These are phyloP conservation scores for western clawed frog (Xenopus tropicalis) DNA, from an alignment of 2,113 vertebrate genomes.

Conservation along the genomic window UCB_Xtro_10.0 CM004444.2:45909501-45910000, in stretches of 20 bases:
- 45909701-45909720: constrained; percentile 53
- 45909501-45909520: background rate
- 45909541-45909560: constrained; percentile 52
- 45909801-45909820: constrained; percentile 1
- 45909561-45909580: constrained; percentile 54
- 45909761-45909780: constrained; percentile 43
- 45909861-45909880: background rate
- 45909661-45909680: constrained; percentile 51
- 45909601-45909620: constrained; percentile 56
- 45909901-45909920: background rate
- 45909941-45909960: constrained; percentile 61
- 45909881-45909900: constrained; percentile 19
- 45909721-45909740: constrained; percentile 54
- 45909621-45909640: constrained; percentile 48
- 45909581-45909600: constrained; percentile 57
- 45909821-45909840: background rate
- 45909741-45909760: constrained; percentile 45
- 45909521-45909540: constrained; percentile 47
- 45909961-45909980: constrained; percentile 65
- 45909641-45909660: constrained; percentile 33
- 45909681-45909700: constrained; percentile 54
- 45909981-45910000: constrained; percentile 63
- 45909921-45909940: background rate
- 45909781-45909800: constrained; percentile 40
- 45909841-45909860: constrained; percentile 12